Evolutionary conservation across 1,140 invertebrate species (phyloP), one percentile per base, ranked within the genome.

Genomic region (Nasonia giraulti): DNA sequence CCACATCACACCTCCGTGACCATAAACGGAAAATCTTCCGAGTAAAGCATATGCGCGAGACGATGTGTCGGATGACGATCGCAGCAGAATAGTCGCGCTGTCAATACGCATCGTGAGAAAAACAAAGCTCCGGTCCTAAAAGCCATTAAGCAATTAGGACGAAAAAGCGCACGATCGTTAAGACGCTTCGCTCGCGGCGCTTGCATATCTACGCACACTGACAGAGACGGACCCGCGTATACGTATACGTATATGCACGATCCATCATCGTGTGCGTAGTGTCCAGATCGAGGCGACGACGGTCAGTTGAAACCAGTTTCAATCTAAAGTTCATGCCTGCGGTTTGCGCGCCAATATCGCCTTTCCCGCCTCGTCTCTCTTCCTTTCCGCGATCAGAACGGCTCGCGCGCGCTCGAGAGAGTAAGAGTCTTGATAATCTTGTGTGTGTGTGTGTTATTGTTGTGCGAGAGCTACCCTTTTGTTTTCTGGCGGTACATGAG

Each of bases 241-340:
- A 14, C 31, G 62, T 62, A 50, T 62, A 33, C 27, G 27, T 27
- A 27, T 27, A 27, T 47, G 14, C 66, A 37, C 74, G 20, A 31
- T 31, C 8, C 8, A 76, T 76, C 44, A 5, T 69, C 5, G 37
- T 12, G 8, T 23, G 47, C 37, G 37, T 31, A 10, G 27, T 50
- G 50, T 77, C 85, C 86, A 80, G 90, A 89, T 89, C 47, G 81
- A 90, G 87, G 89, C 87, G 89, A 86, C 82, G 40, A 12, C 27
- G 44, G 82, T 80, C 87, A 89, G 91, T 87, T 90, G 77, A 86
- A 91, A 90, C 90, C 90, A 91, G 91, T 91, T 91, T 91, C 87
- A 91, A 91, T 91, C 91, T 87, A 85, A 85, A 78, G 31, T 73
- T 73, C 44, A 66, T 55, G 73, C 12, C 47, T 80, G 79, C 66